Conservation (phyloP, 2,113 vertebrate genomes). For the Eubucco bourcierii region DNA sequence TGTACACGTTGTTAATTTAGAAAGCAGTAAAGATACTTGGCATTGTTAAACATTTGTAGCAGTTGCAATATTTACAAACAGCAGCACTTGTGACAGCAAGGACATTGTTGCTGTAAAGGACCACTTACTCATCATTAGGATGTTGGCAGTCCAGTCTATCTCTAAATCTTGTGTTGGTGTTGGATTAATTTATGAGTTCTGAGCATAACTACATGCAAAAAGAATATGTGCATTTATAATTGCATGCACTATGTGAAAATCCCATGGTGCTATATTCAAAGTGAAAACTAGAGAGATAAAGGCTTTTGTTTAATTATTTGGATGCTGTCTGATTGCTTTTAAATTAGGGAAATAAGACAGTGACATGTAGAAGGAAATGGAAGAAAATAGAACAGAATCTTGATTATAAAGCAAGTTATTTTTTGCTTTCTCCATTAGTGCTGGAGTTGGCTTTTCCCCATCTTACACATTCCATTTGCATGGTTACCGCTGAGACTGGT, state of each 20-base stretch:
- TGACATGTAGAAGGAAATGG: conserved; percentile 39
- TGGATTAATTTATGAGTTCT: conserved; percentile 22
- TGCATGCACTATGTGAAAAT: conserved; percentile 10
- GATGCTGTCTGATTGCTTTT: conserved; percentile 30
- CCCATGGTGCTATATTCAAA: conserved; percentile 7
- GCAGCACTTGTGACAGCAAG: neutral
- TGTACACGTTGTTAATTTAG: neutral
- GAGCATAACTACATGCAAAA: neutral
- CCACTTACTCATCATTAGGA: neutral
- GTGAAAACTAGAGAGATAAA: conserved; percentile 7
- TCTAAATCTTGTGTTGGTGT: neutral
- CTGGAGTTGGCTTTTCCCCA: neutral
- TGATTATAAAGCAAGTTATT: conserved; percentile 15
- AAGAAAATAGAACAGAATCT: conserved; percentile 45
- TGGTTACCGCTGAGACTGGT: conserved; percentile 82
- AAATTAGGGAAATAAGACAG: conserved; percentile 36
- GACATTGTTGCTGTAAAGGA: conserved; percentile 2
- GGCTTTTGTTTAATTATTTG: conserved; percentile 51
- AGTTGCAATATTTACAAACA: neutral
- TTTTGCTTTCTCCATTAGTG: conserved; percentile 45
- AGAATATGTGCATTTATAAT: neutral
- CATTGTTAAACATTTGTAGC: conserved; percentile 33
- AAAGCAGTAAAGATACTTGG: conserved; percentile 15
- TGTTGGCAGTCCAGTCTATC: neutral
- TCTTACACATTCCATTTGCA: conserved; percentile 79